Conservation (phyloP, 2,113 vertebrate genomes). For the Abramis brama region DNA sequence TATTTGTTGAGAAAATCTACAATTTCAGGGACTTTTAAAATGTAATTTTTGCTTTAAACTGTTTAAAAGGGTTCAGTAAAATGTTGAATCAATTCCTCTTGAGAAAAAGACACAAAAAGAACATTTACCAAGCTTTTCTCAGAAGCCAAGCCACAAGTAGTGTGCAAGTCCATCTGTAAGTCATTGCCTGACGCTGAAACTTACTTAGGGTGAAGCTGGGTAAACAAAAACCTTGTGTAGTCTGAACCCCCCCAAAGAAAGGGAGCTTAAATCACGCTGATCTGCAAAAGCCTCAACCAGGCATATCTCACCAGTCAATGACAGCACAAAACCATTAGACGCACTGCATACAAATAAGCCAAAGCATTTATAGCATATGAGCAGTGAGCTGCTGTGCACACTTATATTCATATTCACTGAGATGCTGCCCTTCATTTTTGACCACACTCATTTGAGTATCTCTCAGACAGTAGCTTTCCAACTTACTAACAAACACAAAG, state of each 20-base stretch:
- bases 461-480: conserved; percentile 32
- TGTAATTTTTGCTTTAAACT: neutral
- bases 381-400: neutral
- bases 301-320: neutral
- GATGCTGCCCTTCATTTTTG: neutral
- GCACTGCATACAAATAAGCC: neutral
- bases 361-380: neutral
- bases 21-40: neutral
- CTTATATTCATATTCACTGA: neutral
- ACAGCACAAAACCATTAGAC: neutral
- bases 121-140: neutral
- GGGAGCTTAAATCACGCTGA: conserved; percentile 26
- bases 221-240: conserved; percentile 51
- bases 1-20: neutral
- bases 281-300: neutral
- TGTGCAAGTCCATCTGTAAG: conserved; percentile 61
- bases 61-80: neutral
- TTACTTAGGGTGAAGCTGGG: conserved; percentile 55
- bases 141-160: conserved; percentile 9
- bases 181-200: conserved; percentile 64
- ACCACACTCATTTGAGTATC: neutral
- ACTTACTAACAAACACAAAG: neutral
- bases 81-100: neutral
- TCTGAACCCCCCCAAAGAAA: conserved; percentile 15
- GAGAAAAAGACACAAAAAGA: neutral